Evolutionary conservation across 1,140 invertebrate genomes (phyloP).

Genomic region (Drosophila aff.): DNA sequence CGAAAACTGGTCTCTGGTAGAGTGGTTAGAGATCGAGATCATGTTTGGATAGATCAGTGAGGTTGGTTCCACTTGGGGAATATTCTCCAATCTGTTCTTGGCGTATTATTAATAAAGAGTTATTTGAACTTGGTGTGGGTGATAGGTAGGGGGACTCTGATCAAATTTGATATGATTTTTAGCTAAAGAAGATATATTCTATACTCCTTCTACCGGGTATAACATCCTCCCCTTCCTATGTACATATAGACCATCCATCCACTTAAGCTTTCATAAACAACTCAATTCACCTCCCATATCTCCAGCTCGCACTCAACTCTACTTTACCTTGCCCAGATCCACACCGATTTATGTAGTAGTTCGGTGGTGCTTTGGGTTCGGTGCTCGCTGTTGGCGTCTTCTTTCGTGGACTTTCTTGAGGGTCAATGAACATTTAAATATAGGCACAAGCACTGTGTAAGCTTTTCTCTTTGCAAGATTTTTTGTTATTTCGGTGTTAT

Average conservation of each 20-base stretch:
- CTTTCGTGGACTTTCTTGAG: constrained; percentile 26
- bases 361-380: constrained; percentile 10
- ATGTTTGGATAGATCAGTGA: constrained; percentile 69
- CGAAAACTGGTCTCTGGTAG: constrained; percentile 52
- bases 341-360: not conserved
- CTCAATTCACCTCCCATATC: not conserved
- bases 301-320: not conserved
- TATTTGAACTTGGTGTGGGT: not conserved
- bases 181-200: not conserved
- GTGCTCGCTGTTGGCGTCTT: constrained; percentile 29
- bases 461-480: constrained; percentile 52
- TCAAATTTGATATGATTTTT: not conserved
- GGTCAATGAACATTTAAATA: constrained; percentile 76
- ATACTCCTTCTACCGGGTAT: not conserved
- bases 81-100: constrained; percentile 1
- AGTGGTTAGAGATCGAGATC: constrained; percentile 1
- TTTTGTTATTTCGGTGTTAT: constrained; percentile 40
- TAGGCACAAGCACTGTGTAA: constrained; percentile 66
- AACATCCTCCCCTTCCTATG: not conserved
- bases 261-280: constrained; percentile 16
- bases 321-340: not conserved
- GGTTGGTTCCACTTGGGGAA: constrained; percentile 9
- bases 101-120: not conserved
- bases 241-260: not conserved
- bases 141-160: too few relatives aligned